Conservation (phyloP, 1,140 invertebrate genomes). For the Pogonomyrmex barbatus region DNA sequence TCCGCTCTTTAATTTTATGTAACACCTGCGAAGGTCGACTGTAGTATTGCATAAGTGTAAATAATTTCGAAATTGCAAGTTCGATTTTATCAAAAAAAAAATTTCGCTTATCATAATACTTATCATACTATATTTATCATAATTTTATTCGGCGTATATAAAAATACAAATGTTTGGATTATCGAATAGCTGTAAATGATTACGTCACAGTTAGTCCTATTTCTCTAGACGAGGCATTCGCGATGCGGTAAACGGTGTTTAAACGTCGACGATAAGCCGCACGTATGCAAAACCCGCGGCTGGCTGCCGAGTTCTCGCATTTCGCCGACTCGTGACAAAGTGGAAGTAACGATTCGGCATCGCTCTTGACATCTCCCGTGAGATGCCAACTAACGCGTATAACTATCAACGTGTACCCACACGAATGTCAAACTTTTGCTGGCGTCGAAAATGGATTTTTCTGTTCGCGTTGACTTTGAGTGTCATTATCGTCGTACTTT, state of each 20-base stretch:
- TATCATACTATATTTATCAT: not conserved
- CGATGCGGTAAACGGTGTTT: not conserved
- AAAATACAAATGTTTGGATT: not conserved
- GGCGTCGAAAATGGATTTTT: constrained; percentile 25
- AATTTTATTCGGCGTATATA: too few relatives aligned
- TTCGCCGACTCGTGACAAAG: not conserved
- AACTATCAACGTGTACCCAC: not conserved
- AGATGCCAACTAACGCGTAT: not conserved
- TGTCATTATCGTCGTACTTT: not conserved
- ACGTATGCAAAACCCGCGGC: not conserved
- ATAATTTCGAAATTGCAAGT: not conserved
- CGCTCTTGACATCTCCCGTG: not conserved
- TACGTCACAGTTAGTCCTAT: too few relatives aligned
- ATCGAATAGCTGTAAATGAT: not conserved
- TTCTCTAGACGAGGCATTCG: not conserved
- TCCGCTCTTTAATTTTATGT: not conserved
- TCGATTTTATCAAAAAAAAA: not conserved
- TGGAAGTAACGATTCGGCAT: not conserved
- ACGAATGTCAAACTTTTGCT: not conserved
- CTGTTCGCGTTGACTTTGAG: constrained; percentile 9
- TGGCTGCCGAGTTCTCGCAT: not conserved
- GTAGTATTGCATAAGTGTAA: not conserved
- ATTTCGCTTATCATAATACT: too few relatives aligned
- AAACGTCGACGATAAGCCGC: constrained; percentile 1
- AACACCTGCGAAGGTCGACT: not conserved